Conservation (phyloP, 2,797 vertebrate genomes). For the Trichosurus vulpecula region DNA sequence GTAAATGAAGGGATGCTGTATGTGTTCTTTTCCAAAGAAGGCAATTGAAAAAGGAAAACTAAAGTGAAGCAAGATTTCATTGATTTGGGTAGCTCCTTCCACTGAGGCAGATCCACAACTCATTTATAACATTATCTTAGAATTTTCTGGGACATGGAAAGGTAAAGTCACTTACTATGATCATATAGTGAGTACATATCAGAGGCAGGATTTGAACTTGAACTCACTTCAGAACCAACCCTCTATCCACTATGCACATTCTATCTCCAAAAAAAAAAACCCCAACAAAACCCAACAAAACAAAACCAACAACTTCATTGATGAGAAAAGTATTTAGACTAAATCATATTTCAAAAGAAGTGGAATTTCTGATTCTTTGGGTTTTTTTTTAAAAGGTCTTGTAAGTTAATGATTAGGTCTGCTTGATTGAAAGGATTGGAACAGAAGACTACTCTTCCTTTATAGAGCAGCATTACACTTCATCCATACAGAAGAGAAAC, state of each 20-base stretch:
- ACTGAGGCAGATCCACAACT: not conserved
- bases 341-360: too few relatives aligned
- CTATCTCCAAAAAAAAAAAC: not conserved
- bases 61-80: not conserved
- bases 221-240: not conserved
- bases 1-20: not conserved
- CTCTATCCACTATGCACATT: not conserved
- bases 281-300: too few relatives aligned
- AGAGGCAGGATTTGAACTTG: not conserved
- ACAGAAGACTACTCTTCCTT: not conserved
- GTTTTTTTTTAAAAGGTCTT: not conserved
- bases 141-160: not conserved
- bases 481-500: not conserved
- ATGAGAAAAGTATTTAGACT: not conserved
- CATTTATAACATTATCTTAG: not conserved
- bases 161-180: not conserved
- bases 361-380: not conserved
- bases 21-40: not conserved
- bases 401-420: not conserved
- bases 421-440: not conserved
- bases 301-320: not conserved
- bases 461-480: not conserved
- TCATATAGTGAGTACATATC: not conserved
- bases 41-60: not conserved
- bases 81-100: not conserved